These are phyloP conservation scores for Keiferia lycopersicella DNA, from an alignment of 2,888 invertebrate species.

Conservation along the genomic window DNA sequence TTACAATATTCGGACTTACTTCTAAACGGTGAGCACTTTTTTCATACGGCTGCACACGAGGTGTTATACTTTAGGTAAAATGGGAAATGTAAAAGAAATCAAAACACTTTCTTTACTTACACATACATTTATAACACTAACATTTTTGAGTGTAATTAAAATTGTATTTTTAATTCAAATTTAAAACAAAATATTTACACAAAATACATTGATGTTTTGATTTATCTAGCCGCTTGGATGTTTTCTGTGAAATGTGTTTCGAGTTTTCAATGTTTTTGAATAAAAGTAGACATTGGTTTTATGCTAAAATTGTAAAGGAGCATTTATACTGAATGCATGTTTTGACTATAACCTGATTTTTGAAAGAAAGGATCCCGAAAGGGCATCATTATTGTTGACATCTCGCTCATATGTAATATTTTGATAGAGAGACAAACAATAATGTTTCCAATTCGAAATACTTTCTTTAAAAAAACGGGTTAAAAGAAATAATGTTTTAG, in stretches of 20 bases:
- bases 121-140: constrained; percentile 12
- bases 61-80: background rate
- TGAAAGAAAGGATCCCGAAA: no score
- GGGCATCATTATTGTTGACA: no score
- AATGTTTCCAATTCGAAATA: no score
- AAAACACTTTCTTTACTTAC: background rate
- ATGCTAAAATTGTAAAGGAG: constrained; percentile 27
- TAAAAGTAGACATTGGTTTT: constrained; percentile 36
- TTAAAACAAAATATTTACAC: background rate
- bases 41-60: background rate
- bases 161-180: background rate
- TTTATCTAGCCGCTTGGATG: constrained; percentile 57
- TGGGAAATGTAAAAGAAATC: background rate
- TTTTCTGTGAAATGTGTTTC: constrained; percentile 47
- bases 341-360: no score
- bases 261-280: constrained; percentile 26
- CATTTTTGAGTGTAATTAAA: background rate
- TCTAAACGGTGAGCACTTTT: constrained; percentile 7
- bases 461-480: no score
- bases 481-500: background rate
- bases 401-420: no score
- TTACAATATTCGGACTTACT: background rate
- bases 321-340: constrained; percentile 11
- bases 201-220: constrained; percentile 17
- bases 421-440: no score